Percentiles rank a stretch among this genome's conserved stretches.
Conservation (phyloP, 1,140 invertebrate species). For the Vollenhovia emeryi region DNA sequence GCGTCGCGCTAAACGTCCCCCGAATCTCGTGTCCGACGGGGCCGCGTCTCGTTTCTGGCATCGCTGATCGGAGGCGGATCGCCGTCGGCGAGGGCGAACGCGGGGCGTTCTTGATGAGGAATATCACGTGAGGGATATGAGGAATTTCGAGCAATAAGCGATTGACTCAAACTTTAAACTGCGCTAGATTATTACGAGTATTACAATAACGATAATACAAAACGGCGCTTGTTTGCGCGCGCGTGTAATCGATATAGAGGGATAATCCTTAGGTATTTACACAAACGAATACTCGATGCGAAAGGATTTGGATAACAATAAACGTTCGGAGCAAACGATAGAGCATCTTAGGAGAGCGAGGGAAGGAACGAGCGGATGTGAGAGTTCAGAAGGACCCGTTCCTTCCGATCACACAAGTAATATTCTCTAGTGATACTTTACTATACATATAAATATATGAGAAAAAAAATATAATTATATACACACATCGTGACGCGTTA, state of each 20-base stretch:
- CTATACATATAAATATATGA: conserved; percentile 61
- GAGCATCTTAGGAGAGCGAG: neutral
- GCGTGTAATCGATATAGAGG: conserved; percentile 33
- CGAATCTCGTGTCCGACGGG: no score
- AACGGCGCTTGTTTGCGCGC: conserved; percentile 34
- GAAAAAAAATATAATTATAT: conserved; percentile 63
- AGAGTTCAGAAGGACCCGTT: neutral
- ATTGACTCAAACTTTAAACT: conserved; percentile 74
- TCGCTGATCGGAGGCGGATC: neutral
- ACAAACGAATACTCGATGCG: conserved; percentile 68
- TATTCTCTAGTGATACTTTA: conserved; percentile 74
- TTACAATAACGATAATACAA: conserved; percentile 53
- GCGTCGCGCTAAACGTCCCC: no score
- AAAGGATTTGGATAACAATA: conserved; percentile 35
- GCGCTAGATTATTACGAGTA: conserved; percentile 65
- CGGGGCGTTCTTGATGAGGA: conserved; percentile 12
- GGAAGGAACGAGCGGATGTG: neutral
- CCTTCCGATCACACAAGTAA: conserved; percentile 67
- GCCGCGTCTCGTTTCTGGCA: no score
- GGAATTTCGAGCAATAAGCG: conserved; percentile 83
- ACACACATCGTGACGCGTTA: conserved; percentile 65
- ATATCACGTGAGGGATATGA: conserved; percentile 65
- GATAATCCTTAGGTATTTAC: conserved; percentile 52
- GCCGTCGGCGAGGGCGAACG: conserved; percentile 32
- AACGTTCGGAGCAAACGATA: neutral